A percentile compares a stretch with the other conserved stretches of the same genome.
These are phyloP conservation scores for Pogonomyrmex californicus DNA, from an alignment of 1,140 invertebrate species.

Conservation along the genomic window DNA sequence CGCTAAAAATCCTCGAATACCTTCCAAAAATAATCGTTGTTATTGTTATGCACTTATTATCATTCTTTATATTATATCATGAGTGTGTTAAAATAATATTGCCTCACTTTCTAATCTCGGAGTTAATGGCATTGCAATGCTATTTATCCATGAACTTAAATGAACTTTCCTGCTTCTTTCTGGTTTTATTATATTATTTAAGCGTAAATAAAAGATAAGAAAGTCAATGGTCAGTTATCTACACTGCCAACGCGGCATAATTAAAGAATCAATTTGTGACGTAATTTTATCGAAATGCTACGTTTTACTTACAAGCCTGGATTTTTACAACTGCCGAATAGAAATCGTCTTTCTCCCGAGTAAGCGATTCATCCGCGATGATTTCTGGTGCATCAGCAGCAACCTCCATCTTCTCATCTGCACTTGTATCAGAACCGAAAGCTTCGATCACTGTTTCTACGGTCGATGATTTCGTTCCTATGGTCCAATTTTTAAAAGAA, in stretches of 20 bases:
- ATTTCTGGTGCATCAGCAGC: slow-evolving; percentile 42
- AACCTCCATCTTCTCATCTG: slow-evolving; percentile 55
- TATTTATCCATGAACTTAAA: slow-evolving; percentile 20
- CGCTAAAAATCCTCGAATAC: slow-evolving; percentile 78
- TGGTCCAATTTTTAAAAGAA: slow-evolving; percentile 9
- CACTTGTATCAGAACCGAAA: neutral
- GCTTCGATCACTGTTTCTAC: slow-evolving; percentile 47
- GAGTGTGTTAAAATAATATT: slow-evolving; percentile 1
- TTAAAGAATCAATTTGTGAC: slow-evolving; percentile 7
- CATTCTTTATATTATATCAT: neutral
- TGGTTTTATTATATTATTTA: neutral
- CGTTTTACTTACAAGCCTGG: slow-evolving; percentile 78
- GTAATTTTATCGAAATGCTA: slow-evolving; percentile 16
- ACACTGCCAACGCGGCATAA: neutral
- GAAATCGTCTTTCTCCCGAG: slow-evolving; percentile 61
- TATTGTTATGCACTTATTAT: slow-evolving; percentile 1
- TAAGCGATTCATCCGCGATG: slow-evolving; percentile 58
- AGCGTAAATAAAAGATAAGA: slow-evolving; percentile 34
- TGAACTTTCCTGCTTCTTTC: neutral
- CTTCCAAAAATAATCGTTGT: slow-evolving; percentile 56
- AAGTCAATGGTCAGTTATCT: neutral
- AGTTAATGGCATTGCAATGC: neutral
- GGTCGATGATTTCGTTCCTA: slow-evolving; percentile 31
- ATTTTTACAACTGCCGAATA: slow-evolving; percentile 77
- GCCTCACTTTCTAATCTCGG: neutral